phyloP scores from a whole-genome alignment of 2,888 invertebrate species.

The Apocheima hispidaria region DNA sequence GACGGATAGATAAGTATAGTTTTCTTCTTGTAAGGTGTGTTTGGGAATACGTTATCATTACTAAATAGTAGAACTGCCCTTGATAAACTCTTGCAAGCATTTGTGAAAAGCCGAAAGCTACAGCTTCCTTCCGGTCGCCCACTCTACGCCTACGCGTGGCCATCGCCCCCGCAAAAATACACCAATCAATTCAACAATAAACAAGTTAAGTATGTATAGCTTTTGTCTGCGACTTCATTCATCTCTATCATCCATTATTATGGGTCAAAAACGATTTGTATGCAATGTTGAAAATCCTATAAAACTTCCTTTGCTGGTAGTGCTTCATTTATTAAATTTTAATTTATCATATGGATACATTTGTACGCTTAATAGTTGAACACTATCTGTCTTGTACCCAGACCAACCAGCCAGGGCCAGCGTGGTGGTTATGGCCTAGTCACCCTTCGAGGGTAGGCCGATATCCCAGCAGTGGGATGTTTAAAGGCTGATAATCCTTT shows the following conservation, averaged over 20 bases:
- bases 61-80: conserved; percentile 8
- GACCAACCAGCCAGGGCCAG: no score
- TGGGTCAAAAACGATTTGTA: neutral
- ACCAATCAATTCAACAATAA: conserved; percentile 71
- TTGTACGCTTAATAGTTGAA: neutral
- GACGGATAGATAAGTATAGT: neutral
- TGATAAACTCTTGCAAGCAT: conserved; percentile 48
- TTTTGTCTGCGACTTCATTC: conserved; percentile 22
- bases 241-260: conserved; percentile 7
- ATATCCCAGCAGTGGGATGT: no score
- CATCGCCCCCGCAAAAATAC: conserved; percentile 63
- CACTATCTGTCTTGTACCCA: no score
- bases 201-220: conserved; percentile 17
- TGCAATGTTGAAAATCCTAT: neutral
- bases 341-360: neutral
- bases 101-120: conserved; percentile 67
- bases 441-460: no score
- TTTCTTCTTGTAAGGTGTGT: neutral
- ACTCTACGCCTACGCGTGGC: conserved; percentile 64
- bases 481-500: no score
- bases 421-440: no score
- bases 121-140: conserved; percentile 82
- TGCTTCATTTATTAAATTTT: neutral
- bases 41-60: neutral
- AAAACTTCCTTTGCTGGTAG: neutral